Conservation (phyloP, 2,888 invertebrate species). For the Fragum sueziense region DNA sequence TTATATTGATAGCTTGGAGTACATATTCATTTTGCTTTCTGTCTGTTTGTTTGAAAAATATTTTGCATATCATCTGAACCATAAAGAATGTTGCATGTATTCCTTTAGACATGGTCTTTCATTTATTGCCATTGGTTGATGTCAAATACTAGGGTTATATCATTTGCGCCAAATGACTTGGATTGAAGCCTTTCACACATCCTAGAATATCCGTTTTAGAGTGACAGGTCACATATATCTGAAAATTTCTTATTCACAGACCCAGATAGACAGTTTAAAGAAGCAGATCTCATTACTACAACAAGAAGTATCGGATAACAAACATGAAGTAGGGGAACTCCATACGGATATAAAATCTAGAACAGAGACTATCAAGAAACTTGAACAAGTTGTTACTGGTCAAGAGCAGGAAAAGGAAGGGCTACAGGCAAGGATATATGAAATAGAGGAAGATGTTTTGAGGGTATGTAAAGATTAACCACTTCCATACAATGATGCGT, state of each 20-base stretch:
- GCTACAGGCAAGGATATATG: background rate
- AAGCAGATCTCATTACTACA: slow-evolving; percentile 60
- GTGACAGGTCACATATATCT: too few species aligned
- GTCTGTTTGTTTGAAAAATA: too few species aligned
- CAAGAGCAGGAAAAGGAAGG: slow-evolving; percentile 16
- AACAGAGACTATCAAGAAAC: slow-evolving; percentile 15
- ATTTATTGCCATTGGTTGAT: too few species aligned
- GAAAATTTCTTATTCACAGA: too few species aligned
- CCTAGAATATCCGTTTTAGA: too few species aligned
- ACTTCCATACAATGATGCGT: too few species aligned
- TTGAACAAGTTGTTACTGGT: slow-evolving; percentile 6
- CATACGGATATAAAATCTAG: slow-evolving; percentile 48
- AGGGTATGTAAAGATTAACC: slow-evolving; percentile 16
- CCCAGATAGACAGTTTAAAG: slow-evolving; percentile 71
- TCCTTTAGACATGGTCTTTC: too few species aligned
- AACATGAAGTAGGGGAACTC: slow-evolving; percentile 61
- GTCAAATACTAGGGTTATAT: background rate
- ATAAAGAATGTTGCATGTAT: too few species aligned
- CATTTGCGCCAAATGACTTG: background rate
- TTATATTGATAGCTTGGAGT: too few species aligned
- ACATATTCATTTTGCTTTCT: too few species aligned
- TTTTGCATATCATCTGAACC: too few species aligned
- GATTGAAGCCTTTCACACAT: background rate
- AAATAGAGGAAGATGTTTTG: slow-evolving; percentile 5
- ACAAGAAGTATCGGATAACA: slow-evolving; percentile 63